Conservation (phyloP, 1,140 invertebrate genomes). For the Whitmania pigra region DNA sequence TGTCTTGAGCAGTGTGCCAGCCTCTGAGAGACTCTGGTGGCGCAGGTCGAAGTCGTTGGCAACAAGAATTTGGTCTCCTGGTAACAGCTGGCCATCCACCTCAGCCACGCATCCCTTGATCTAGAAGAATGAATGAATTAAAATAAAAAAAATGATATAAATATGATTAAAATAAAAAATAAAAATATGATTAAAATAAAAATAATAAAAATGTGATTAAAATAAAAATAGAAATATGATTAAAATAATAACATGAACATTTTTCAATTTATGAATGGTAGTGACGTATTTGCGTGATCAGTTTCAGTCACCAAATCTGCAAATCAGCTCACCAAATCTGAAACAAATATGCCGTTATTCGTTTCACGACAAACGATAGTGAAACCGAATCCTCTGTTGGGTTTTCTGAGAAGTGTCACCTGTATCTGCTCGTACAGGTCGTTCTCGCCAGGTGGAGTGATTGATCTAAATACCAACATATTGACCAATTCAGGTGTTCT, state of each 20-base stretch:
- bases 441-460: slow-evolving; percentile 47
- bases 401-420: slow-evolving; percentile 78
- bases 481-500: slow-evolving; percentile 51
- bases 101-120: slow-evolving; percentile 77
- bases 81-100: slow-evolving; percentile 74
- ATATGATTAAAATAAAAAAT: too few relatives aligned
- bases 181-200: too few relatives aligned
- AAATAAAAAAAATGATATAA: background rate
- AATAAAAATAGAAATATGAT: too few relatives aligned
- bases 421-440: slow-evolving; percentile 66
- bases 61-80: slow-evolving; percentile 77
- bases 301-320: slow-evolving; percentile 86
- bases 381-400: slow-evolving; percentile 79
- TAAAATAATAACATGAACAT: too few relatives aligned
- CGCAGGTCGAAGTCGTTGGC: slow-evolving; percentile 79
- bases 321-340: slow-evolving; percentile 82
- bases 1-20: slow-evolving; percentile 72
- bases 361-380: slow-evolving; percentile 71
- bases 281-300: too few relatives aligned
- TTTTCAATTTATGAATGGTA: background rate
- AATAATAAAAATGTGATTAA: too few relatives aligned
- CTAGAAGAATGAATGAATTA: slow-evolving; percentile 43
- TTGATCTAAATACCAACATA: slow-evolving; percentile 73
- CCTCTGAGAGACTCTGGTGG: slow-evolving; percentile 66
- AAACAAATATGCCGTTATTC: slow-evolving; percentile 80